Evolutionary conservation across 2,113 vertebrate genomes (phyloP), one percentile per base, ranked within the genome.

Genomic region (Nipponia nippon): DNA sequence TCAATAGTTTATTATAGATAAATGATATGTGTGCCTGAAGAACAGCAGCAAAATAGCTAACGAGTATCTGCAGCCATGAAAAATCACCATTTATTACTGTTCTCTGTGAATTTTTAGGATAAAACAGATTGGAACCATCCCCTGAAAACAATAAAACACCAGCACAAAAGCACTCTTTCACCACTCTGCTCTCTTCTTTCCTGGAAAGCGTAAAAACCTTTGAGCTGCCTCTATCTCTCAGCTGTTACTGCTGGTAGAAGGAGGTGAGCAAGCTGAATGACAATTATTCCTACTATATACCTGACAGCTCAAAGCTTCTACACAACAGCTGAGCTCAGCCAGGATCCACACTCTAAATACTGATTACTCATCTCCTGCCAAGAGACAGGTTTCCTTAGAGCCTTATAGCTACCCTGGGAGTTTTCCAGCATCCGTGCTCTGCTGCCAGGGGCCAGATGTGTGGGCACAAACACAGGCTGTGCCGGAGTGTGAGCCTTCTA

Each of bases 301-400:
- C 86, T 91, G 94, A 91, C 82, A 97, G 83, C 87, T 83, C 87
- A 88, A 91, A 91, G 75, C 92, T 94, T 92, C 93, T 95, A 59
- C 90, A 95, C 76, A 95, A 93, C 98, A 97, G 97, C 97, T 98
- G 97, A 97, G 95, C 95, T 97, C 90, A 95, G 89, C 91, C 85
- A 91, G 94, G 95, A 96, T 90, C 95, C 46, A 40, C 92, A 38
- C 55, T 93, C 66, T 75, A 83, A 46, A 90, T 79, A 75, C 88
- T 90, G 77, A 97, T 94, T 94, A 92, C 88, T 96, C 89, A 96
- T 95, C 93, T 97, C 62, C 79, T 83, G 61, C 50, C 90, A 89
- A 89, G 53, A 84, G 90, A 44, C 73, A 88, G 96, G 81, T 87
- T 94, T 95, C 82, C 91, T 90, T n/a, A 81, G 88, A 90, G 88